These are phyloP conservation scores for Xylocopa sonorina DNA, from an alignment of 1,140 invertebrate genomes.

Conservation along the genomic window DNA sequence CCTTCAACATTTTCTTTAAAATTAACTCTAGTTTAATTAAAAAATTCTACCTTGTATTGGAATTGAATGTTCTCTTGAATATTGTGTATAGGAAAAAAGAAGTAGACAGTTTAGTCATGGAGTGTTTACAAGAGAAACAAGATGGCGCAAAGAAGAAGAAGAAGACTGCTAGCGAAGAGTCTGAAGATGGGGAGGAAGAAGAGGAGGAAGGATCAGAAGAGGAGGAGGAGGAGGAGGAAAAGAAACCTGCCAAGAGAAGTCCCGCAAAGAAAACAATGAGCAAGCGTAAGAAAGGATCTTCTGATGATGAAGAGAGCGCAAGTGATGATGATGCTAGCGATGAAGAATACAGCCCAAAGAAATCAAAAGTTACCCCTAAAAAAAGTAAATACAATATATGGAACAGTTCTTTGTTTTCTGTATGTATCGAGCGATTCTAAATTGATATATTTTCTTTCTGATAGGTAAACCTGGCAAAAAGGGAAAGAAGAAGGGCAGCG, in stretches of 20 bases:
- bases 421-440: not conserved
- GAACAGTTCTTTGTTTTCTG: too few relatives aligned
- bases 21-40: not conserved
- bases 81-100: constrained; percentile 87
- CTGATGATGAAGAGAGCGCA: constrained; percentile 84
- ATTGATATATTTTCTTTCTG: constrained; percentile 9
- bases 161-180: constrained; percentile 82
- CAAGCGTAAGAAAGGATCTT: constrained; percentile 84
- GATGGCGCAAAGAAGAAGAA: constrained; percentile 82
- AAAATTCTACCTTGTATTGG: not conserved
- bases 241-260: constrained; percentile 85
- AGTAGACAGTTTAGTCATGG: constrained; percentile 92
- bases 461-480: constrained; percentile 81
- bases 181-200: constrained; percentile 85
- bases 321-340: constrained; percentile 86
- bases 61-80: not conserved
- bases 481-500: constrained; percentile 88
- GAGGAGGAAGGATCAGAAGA: constrained; percentile 84
- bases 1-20: constrained; percentile 69
- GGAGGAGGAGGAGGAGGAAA: constrained; percentile 83
- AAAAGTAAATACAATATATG: constrained; percentile 70
- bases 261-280: constrained; percentile 79
- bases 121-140: constrained; percentile 85
- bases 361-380: constrained; percentile 79
- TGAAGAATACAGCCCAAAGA: constrained; percentile 87